These are phyloP conservation scores for Apodemia duryi DNA, from an alignment of 2,888 invertebrate genomes.

Conservation along the genomic window DNA sequence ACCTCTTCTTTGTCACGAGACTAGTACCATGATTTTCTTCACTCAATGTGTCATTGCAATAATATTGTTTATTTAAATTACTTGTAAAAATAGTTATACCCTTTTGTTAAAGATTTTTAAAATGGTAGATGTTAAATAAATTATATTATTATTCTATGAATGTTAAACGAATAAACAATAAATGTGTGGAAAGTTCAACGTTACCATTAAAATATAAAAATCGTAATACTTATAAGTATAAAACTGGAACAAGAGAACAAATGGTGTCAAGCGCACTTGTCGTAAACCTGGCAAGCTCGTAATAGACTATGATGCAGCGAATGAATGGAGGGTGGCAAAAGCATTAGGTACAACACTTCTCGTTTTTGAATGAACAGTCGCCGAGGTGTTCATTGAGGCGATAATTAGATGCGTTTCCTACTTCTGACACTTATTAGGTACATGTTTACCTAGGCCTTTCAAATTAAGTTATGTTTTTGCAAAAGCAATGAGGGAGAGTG, in stretches of 20 bases:
- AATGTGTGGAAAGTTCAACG: background rate
- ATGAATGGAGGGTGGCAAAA: conserved; percentile 38
- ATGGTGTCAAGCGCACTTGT: conserved; percentile 54
- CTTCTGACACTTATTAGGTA: conserved; percentile 20
- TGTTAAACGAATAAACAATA: conserved; percentile 8
- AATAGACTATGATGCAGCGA: conserved; percentile 56
- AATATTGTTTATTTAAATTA: no score
- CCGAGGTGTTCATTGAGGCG: conserved; percentile 38
- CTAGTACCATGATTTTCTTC: no score
- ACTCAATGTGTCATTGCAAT: no score
- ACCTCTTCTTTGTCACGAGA: no score
- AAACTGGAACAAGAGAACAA: conserved; percentile 47
- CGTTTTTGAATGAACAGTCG: conserved; percentile 40
- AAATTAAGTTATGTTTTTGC: background rate
- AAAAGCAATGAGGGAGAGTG: background rate
- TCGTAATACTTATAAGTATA: conserved; percentile 17
- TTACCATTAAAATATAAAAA: conserved; percentile 11
- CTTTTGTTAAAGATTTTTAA: no score
- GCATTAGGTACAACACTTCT: conserved; percentile 34
- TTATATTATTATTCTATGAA: background rate
- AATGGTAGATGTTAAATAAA: no score
- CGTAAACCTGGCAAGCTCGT: conserved; percentile 55
- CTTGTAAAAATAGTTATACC: no score
- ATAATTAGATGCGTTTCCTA: conserved; percentile 44
- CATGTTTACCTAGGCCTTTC: conserved; percentile 24